These are phyloP conservation scores for Amniataba percoides DNA, from an alignment of 2,797 vertebrate species.

Conservation along the genomic window DNA sequence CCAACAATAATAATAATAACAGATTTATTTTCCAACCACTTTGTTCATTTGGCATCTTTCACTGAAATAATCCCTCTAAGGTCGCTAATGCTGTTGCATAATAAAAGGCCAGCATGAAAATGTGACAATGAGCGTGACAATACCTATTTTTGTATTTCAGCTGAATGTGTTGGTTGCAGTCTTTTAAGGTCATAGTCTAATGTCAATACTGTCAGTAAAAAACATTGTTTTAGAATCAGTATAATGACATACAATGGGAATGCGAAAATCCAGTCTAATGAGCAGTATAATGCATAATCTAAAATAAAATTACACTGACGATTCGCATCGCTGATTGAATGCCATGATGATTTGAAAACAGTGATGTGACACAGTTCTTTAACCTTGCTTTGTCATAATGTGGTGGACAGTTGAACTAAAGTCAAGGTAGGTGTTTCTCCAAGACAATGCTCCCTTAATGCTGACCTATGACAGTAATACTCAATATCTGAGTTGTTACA, in stretches of 20 bases:
- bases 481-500: neutral
- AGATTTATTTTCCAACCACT: slow-evolving; percentile 32
- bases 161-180: neutral
- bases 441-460: neutral
- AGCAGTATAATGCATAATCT: neutral
- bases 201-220: neutral
- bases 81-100: slow-evolving; percentile 52
- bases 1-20: slow-evolving; percentile 1
- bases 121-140: slow-evolving; percentile 1
- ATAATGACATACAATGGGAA: neutral
- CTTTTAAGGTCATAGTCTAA: neutral
- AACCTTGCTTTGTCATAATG: neutral
- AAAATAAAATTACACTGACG: neutral
- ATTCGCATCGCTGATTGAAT: neutral
- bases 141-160: slow-evolving; percentile 26
- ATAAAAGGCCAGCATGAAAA: slow-evolving; percentile 24
- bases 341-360: neutral
- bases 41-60: slow-evolving; percentile 47
- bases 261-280: neutral
- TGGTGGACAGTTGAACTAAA: neutral
- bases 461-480: neutral
- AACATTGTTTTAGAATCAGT: neutral
- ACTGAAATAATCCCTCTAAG: slow-evolving; percentile 37
- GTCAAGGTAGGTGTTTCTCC: neutral
- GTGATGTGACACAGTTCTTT: neutral